Percentiles rank a stretch among this genome's conserved stretches.
Evolutionary conservation across 2,113 vertebrate species (phyloP).

Genomic region (Boulengerochromis microlepis): DNA sequence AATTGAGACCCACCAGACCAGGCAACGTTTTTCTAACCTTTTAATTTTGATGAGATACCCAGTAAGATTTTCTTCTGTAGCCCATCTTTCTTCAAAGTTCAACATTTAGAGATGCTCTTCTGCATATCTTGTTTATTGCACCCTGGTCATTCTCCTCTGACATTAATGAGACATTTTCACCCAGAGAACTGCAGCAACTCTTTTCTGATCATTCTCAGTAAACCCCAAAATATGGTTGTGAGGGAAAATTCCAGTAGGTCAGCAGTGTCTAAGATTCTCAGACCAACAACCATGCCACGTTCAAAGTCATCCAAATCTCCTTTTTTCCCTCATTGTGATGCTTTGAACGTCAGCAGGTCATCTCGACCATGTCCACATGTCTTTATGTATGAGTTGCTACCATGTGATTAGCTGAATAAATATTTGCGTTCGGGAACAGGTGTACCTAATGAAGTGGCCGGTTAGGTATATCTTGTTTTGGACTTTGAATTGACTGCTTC

Average conservation of each 20-base stretch:
- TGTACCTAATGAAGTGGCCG: neutral
- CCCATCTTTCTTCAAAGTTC: neutral
- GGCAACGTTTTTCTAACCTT: neutral
- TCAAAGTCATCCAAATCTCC: neutral
- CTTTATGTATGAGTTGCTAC: neutral
- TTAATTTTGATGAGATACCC: neutral
- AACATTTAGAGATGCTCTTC: neutral
- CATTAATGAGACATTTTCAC: neutral
- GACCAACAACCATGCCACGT: neutral
- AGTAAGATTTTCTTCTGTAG: neutral
- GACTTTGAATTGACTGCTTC: neutral
- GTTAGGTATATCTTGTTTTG: neutral
- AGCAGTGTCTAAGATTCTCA: neutral
- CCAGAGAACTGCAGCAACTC: neutral
- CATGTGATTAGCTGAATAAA: neutral
- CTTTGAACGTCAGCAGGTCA: neutral
- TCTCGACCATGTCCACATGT: neutral
- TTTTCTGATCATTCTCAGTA: neutral
- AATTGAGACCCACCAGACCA: neutral
- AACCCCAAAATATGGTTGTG: neutral
- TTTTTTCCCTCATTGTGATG: neutral
- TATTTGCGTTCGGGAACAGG: neutral
- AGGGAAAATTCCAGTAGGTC: neutral
- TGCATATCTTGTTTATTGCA: neutral
- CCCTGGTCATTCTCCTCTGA: neutral